Evolutionary conservation across 1,140 invertebrate species (phyloP), one percentile per base, ranked within the genome.

Genomic region (Subanguina moxae): DNA sequence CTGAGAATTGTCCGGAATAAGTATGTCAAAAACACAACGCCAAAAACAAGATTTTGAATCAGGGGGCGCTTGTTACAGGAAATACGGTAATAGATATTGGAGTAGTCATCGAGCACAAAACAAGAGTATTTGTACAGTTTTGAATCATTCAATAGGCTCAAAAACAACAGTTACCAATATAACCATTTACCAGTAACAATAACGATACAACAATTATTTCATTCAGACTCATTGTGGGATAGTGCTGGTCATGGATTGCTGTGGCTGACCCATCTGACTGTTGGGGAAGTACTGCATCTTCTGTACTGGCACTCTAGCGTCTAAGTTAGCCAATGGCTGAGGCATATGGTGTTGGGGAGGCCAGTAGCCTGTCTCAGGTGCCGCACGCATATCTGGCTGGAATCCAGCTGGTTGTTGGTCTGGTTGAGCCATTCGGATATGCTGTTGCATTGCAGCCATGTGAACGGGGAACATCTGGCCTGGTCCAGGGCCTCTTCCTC

Each of bases 271-370:
- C 32, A 38, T 19, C 46, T 19, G n/a, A 15, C 45, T 48, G 38
- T 69, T 69, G 3, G 52, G n/a, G 21, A 65, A 69, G 25, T 69
- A 69, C 11, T 69, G 28, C 64, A 69, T 69, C 27, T 69, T 69
- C 28, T 69, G 65, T 21, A 27, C 67, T 1, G 67, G 67, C 21
- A 69, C 68, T 0, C 67, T 68, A 8, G 42, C 19, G 42, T 69
- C 67, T 1, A 69, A 57, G 62, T 69, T 69, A 7, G 67, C 42
- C 21, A 69, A 43, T 28, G 67, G 30, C 28, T 69, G 67, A 1
- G 67, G 67, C 66, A 68, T 68, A 17, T 23, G 21, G 9, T 69
- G 64, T 25, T 57, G 32, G 25, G 9, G 21, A 17, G 23, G 30
- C 19, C 56, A 38, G 25, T 38, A 15, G 27, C 9, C 11, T 19